Percentiles rank a stretch among this genome's conserved stretches.
Conservation (phyloP, 2,113 vertebrate genomes). For the Scophthalmus maximus region DNA sequence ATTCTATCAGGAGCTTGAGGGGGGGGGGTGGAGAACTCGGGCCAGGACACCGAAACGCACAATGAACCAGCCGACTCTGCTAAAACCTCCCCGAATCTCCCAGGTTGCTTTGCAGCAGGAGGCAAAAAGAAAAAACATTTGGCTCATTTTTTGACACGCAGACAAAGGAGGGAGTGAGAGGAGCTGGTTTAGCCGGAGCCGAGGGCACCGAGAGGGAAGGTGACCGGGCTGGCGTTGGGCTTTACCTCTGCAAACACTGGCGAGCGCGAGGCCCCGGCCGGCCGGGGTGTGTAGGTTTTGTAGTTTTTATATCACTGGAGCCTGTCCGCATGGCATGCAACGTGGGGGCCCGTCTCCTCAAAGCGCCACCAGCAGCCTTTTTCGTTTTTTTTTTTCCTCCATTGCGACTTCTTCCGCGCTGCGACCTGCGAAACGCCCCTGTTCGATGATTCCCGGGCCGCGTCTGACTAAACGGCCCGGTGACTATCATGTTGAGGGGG, state of each 20-base stretch:
- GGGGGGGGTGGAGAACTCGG: constrained; percentile 3
- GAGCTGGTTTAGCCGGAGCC: constrained; percentile 64
- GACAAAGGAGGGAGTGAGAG: constrained; percentile 65
- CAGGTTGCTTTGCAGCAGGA: constrained; percentile 72
- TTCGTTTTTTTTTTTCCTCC: no score
- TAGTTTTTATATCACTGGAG: constrained; percentile 4
- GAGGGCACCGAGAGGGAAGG: constrained; percentile 31
- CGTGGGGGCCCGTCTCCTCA: background rate
- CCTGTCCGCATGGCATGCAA: background rate
- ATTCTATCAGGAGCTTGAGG: background rate
- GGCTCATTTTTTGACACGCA: constrained; percentile 43
- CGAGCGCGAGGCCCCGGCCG: background rate
- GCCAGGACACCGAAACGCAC: constrained; percentile 24
- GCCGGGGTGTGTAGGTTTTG: constrained; percentile 13
- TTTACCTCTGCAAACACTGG: constrained; percentile 56
- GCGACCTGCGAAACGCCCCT: no score
- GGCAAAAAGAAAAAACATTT: constrained; percentile 56
- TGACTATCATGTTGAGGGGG: constrained; percentile 15
- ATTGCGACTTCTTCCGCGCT: no score
- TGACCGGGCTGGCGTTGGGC: constrained; percentile 33
- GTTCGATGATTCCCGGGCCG: constrained; percentile 13
- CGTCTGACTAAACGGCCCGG: background rate
- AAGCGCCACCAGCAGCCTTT: background rate
- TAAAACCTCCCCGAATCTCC: constrained; percentile 52
- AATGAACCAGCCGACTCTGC: constrained; percentile 69